Base-by-base conservation (phyloP, 2,888 invertebrate genomes). In the Athripsodes cinereus region DNA sequence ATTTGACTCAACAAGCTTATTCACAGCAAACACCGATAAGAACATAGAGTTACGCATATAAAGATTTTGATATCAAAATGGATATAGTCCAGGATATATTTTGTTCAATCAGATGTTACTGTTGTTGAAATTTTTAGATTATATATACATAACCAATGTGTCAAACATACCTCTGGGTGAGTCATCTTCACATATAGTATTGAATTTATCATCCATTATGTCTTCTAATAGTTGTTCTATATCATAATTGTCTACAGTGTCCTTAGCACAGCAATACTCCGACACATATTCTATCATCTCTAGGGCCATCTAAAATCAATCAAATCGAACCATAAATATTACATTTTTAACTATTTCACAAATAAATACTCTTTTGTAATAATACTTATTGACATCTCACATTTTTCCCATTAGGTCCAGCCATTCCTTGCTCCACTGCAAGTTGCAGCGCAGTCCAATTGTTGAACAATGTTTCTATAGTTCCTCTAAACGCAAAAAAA, bases 391-490 rank as follows among this genome's bases (percentile, higher is more conserved):
- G n/a, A n/a, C n/a, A 46, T 53, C 52, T 40, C 72, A 86, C 87
- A 74, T 86, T 80, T 74, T 82, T 83, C 47, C 86, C 85, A 65
- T 84, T 81, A 19, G 83, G 81, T 20, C 86, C 85, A 31, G 84
- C 87, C 84, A 86, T 84, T 64, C 84, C 84, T 80, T 88, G 85
- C 70, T 88, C 86, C 0, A 88, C 87, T 31, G 87, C 87, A 22
- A 88, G 71, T 66, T 83, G 82, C 22, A 88, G 69, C 3, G 84
- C 86, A 18, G 86, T 84, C 88, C 88, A 88, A 68, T 85, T 85
- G 66, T 83, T 86, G 58, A 88, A 81, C 50, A 88, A 79, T 66
- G 82, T 78, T 68, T 86, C 83, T 6, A 88, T 83, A 64, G 85
- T 75, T 58, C 79, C 75, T 63, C 79, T 80, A 68, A 85, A 85